Base-by-base conservation (phyloP, 2,113 vertebrate genomes). In the Terrapene triunguis region DNA sequence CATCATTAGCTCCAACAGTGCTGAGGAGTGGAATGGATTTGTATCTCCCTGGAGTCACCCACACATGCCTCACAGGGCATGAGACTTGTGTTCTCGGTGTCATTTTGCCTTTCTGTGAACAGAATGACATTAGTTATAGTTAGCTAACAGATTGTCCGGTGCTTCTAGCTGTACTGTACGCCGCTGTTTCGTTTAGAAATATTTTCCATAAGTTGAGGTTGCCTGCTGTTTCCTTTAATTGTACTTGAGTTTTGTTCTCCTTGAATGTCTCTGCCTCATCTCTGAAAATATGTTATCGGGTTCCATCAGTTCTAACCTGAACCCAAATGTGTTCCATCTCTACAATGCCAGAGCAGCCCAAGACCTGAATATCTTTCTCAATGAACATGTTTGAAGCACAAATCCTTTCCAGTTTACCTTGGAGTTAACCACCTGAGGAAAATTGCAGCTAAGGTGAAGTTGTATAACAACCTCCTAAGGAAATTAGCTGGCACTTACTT, bases 151-250 rank as follows among this genome's bases (percentile, higher is more conserved):
- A 65, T 95, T 88, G 93, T 27, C 54, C 72, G 1, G 2, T 17
- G 3, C 65, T 53, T 32, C 47, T 69, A 11, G 57, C 82, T 65
- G 11, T 32, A n/a, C 78, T 44, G 62, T 2, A 0, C 3, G 17
- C 74, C 14, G 74, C 94, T 88, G 93, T 84, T 80, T 9, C 84
- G 1, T 85, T 88, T 11, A 2, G 89, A 1, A 1, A 42, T 1
- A 91, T 50, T 88, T 44, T 50, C 88, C 84, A 1, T 19, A 32
- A 65, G 91, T 3, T 4, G 3, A 38, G 88, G 53, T 11, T 89
- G 90, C 94, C 53, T 1, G 80, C 94, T 94, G 95, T 24, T 78
- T 93, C 72, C 93, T 82, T 48, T 79, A 89, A 95, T 84, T 89
- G 89, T 35, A 5, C 89, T 88, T 1, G 5, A 42, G 47, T 11